These are phyloP conservation scores for Bombyx mandarina DNA, from an alignment of 1,140 invertebrate species.

Conservation along the genomic window DNA sequence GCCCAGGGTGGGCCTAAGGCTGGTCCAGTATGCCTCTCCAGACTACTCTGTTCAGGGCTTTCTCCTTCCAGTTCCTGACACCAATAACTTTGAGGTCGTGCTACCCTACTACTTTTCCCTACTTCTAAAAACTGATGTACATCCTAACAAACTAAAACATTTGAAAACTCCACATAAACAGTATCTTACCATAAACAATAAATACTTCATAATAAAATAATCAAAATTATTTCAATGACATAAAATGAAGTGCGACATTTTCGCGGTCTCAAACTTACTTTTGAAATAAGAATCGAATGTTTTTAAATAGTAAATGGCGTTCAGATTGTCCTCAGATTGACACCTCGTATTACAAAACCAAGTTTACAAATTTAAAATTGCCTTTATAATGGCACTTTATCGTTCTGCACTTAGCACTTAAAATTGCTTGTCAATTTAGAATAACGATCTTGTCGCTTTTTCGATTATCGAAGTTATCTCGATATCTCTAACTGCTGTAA, in stretches of 20 bases:
- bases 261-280: slow-evolving; percentile 11
- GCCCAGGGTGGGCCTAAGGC: too few species aligned
- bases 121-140: too few species aligned
- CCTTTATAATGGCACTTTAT: not conserved
- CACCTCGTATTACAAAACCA: slow-evolving; percentile 12
- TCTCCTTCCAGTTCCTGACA: too few species aligned
- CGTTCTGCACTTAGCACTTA: not conserved
- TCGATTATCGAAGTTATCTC: not conserved
- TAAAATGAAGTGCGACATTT: not conserved
- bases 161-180: not conserved
- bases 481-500: too few species aligned
- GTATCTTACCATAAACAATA: too few species aligned
- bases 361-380: slow-evolving; percentile 7
- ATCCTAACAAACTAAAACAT: not conserved
- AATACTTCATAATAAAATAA: not conserved
- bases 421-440: not conserved
- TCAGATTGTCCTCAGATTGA: slow-evolving; percentile 40
- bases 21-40: too few species aligned
- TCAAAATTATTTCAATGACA: not conserved
- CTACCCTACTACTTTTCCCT: too few species aligned
- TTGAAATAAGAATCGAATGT: slow-evolving; percentile 62
- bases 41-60: too few species aligned
- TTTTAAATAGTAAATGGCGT: slow-evolving; percentile 53
- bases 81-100: too few species aligned
- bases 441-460: not conserved